Evolutionary conservation across 2,888 invertebrate genomes (phyloP), one percentile per base, ranked within the genome.

Genomic region (Ceratothoa steindachneri): DNA sequence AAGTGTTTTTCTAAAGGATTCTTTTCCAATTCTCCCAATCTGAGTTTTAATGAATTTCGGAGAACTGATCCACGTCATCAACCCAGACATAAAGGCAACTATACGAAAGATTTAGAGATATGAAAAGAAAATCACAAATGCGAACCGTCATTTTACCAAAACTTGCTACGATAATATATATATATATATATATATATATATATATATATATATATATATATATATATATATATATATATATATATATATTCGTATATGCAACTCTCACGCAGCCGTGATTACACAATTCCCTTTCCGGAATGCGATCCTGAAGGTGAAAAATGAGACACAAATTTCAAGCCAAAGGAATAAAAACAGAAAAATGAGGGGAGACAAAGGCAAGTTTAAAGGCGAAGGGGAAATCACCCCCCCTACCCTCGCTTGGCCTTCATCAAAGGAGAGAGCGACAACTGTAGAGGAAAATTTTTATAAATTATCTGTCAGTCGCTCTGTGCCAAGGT

Each of bases 391-490:
- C 12, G 60, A 60, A 24, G 60, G 22, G 60, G 27, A 60, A 60
- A 24, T 60, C 24, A 1, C 19, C 52, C 19, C 52, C 52, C 3
- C 15, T 2, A n/a, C 52, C 52, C 52, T 51, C 52, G n/a, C 19
- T 2, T 51, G 19, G 52, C 60, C 60, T 24, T 60, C 60, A 60
- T 60, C 60, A 60, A 60, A 60, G 60, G 60, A 60, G 55, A 60
- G 24, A 60, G n/a, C n/a, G 60, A 60, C 60, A 60, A 60, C 24
- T 60, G 60, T 60, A 24, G 60, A 60, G 60, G 60, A 60, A 60
- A 60, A 60, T 60, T 60, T 60, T 60, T 60, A 60, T 60, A 60
- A 60, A 60, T 60, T 60, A 60, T 60, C 60, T 60, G 60, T 60
- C 60, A 60, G 60, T 60, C 22, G 60, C 60, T 60, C 12, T n/a